Conservation (phyloP, 2,797 vertebrate species). For the Lithobates sylvaticus region DNA sequence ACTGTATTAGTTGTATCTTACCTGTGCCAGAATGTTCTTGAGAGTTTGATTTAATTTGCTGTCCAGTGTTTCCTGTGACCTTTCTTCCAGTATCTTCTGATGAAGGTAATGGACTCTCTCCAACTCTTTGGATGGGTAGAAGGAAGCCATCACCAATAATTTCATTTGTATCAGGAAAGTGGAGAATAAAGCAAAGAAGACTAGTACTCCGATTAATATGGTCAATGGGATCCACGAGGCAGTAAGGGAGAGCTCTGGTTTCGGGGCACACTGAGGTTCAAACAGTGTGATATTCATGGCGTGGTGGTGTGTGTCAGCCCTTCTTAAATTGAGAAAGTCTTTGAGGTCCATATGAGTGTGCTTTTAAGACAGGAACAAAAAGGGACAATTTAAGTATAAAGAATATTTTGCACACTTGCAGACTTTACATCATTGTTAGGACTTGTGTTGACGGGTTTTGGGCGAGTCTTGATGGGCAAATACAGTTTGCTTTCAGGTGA, state of each 20-base stretch:
- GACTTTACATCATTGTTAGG: no score
- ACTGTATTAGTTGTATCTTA: constrained; percentile 67
- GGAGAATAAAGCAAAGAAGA: constrained; percentile 81
- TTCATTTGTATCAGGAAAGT: constrained; percentile 84
- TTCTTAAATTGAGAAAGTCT: not conserved
- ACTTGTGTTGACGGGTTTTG: no score
- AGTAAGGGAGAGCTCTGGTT: constrained; percentile 78
- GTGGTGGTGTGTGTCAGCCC: no score
- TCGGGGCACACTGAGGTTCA: constrained; percentile 84
- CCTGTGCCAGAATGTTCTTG: constrained; percentile 73
- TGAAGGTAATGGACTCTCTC: constrained; percentile 83
- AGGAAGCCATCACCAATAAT: constrained; percentile 82
- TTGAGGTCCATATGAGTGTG: not conserved
- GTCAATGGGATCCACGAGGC: constrained; percentile 79
- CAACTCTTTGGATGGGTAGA: constrained; percentile 79
- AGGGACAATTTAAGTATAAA: no score
- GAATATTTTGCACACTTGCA: no score
- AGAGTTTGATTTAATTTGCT: constrained; percentile 47
- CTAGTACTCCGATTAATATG: constrained; percentile 77
- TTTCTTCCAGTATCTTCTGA: constrained; percentile 82
- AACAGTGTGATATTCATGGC: constrained; percentile 73
- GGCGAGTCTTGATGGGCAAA: no score
- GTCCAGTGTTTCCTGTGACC: constrained; percentile 70
- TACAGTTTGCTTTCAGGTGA: no score
- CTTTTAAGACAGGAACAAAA: not conserved